Conservation (phyloP, 2,113 vertebrate genomes). For the Bubo scandiacus region DNA sequence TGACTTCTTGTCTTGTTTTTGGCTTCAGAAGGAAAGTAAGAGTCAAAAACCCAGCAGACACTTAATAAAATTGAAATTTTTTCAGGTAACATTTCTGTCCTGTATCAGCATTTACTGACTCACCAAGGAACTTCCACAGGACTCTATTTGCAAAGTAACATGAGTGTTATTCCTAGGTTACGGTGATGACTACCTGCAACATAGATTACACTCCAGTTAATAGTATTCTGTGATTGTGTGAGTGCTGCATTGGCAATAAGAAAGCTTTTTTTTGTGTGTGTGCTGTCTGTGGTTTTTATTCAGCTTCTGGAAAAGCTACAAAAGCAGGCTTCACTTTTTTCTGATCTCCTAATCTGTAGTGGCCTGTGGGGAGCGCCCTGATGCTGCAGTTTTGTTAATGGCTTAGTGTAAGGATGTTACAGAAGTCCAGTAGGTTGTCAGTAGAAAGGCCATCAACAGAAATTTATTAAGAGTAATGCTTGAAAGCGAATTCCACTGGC, state of each 20-base stretch:
- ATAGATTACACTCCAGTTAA: not conserved
- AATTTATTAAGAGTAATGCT: constrained; percentile 22
- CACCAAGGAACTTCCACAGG: not conserved
- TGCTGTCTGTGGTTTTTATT: not conserved
- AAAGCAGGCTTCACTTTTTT: not conserved
- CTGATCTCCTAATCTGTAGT: not conserved
- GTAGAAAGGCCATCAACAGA: constrained; percentile 1
- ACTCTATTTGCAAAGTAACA: not conserved
- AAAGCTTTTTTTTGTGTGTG: not conserved
- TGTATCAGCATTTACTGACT: not conserved
- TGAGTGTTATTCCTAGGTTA: not conserved
- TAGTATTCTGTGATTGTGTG: not conserved
- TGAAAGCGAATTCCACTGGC: not conserved
- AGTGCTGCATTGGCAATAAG: not conserved
- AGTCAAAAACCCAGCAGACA: not conserved
- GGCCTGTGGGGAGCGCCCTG: not conserved
- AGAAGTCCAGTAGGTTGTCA: constrained; percentile 26
- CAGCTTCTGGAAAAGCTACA: not conserved
- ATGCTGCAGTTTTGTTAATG: not conserved
- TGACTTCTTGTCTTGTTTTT: not conserved
- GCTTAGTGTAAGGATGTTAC: constrained; percentile 3
- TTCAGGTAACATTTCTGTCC: not conserved
- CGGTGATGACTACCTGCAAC: not conserved
- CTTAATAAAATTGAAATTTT: not conserved
- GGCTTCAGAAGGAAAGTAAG: not conserved